Base-by-base conservation (phyloP, 2,888 invertebrate genomes). In the Lissocephala sabroskyi region DNA sequence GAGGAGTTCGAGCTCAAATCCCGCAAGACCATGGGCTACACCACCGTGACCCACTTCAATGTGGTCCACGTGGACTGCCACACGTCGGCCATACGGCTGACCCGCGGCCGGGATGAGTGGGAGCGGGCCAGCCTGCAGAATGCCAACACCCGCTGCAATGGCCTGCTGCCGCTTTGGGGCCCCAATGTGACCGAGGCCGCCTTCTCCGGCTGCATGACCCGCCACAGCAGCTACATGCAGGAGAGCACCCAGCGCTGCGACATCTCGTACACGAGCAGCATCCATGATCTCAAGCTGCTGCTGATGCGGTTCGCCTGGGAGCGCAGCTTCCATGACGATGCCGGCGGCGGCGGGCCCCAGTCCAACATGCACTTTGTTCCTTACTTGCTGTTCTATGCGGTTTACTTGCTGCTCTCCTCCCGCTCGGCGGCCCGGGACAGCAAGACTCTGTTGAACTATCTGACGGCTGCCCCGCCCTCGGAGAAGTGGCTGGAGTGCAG, bases 31-130 rank as follows among this genome's bases (percentile, higher is more conserved):
- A 88, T 93, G 32, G 84, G 84, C 45, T 97, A 97, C 85, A 93
- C 93, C 41, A 98, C 98, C 0, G 98, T 98, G 28, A 96, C 97
- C 10, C 98, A 98, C 86, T 98, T 98, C 86, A 98, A 98, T 86
- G 93, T 98, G 29, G 97, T 98, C 18, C 98, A 99, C 84, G 93
- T 98, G 2, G 98, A 98, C 84, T 99, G 98, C 80, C 98, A 99
- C 85, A 95, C 96, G 88, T 94, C 95, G 1, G 98, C 98, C 18
- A 97, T 98, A 41, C 88, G 96, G 48, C 84, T 89, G 62, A 89
- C 90, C 0, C 85, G 90, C 14, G 83, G 88, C 14, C 89, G 98
- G 49, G 97, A 98, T 76, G 98, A 98, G 84, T 98, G 98, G 98
- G 98, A 98, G 82, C 95, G 96, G 53, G 98, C 98, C 0, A 96